A percentile compares a stretch with the other conserved stretches of the same genome.
phyloP scores from a whole-genome alignment of 2,888 invertebrate species.

The Abrostola tripartita region DNA sequence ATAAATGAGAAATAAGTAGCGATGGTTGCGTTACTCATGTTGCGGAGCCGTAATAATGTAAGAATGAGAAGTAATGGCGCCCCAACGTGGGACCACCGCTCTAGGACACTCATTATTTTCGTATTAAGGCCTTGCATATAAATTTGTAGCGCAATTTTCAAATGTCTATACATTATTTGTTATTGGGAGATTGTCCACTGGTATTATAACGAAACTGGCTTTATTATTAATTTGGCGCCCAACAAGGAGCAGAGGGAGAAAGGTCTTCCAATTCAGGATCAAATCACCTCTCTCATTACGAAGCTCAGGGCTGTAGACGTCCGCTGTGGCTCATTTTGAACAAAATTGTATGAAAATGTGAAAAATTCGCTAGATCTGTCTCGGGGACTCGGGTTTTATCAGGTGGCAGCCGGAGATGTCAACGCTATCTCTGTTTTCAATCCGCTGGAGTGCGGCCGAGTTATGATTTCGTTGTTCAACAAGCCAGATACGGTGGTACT shows the following conservation, averaged over 20 bases:
- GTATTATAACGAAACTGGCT: conserved; percentile 8
- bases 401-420: conserved; percentile 52
- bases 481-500: conserved; percentile 34
- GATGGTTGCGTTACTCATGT: conserved; percentile 46
- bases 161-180: conserved; percentile 23
- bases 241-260: conserved; percentile 14
- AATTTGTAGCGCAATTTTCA: conserved; percentile 24
- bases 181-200: conserved; percentile 9
- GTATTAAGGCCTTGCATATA: conserved; percentile 46
- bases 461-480: conserved; percentile 66
- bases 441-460: conserved; percentile 59
- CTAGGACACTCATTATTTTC: conserved; percentile 51
- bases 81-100: conserved; percentile 42
- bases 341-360: conserved; percentile 26
- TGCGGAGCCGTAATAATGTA: conserved; percentile 48
- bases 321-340: conserved; percentile 22
- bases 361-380: conserved; percentile 34
- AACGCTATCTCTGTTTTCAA: conserved; percentile 60
- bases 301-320: conserved; percentile 17
- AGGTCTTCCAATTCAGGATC: conserved; percentile 24
- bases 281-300: conserved; percentile 26
- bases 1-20: conserved; percentile 58
- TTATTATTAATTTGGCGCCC: conserved; percentile 20
- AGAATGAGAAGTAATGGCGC: conserved; percentile 57
- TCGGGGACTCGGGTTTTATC: conserved; percentile 39